Evolutionary conservation across 1,140 invertebrate species (phyloP), one percentile per base, ranked within the genome.

Genomic region (Glossosoma conforme): DNA sequence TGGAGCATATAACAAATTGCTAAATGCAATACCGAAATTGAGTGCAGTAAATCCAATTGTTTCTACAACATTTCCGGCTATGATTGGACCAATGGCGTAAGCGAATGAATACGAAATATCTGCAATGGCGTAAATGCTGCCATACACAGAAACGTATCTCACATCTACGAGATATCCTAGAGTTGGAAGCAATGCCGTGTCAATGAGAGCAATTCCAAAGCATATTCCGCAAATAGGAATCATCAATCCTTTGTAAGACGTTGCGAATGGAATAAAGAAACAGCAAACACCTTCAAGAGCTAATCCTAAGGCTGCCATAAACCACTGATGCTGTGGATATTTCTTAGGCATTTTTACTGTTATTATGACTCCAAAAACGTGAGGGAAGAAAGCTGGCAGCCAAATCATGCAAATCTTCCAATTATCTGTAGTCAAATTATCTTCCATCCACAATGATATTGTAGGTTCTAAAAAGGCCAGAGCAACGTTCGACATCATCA

Each of bases 381-480:
- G 97, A 0, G 97, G 97, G 60, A 99, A 90, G 75, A 99, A 99
- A 0, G 96, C 93, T 0, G 97, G 97, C 28, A 99, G 74, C 97
- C 97, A 99, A 37, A 99, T 93, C 85, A 99, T 93, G 9, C 97
- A 97, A 59, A 98, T 94, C 66, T 98, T 93, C 93, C 94, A 98
- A 65, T 97, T 94, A 35, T 95, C 90, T 42, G 89, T 90, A 1
- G 91, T 90, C 67, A 99, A 86, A 52, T 78, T 91, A 56, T 97
- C 92, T 73, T 96, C 91, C 94, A 99, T 99, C 97, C 97, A 99
- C 0, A 97, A 76, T 0, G 94, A 95, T 21, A 99, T 98, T 0
- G 97, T 99, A 0, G 97, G 97, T 69, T 99, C 97, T 1, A 99
- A 73, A 65, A 99, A 99, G 2, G 97, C 97, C 17, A 99, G 75